phyloP scores from a whole-genome alignment of 2,797 vertebrate species.

The Apogon hyalosoma region DNA sequence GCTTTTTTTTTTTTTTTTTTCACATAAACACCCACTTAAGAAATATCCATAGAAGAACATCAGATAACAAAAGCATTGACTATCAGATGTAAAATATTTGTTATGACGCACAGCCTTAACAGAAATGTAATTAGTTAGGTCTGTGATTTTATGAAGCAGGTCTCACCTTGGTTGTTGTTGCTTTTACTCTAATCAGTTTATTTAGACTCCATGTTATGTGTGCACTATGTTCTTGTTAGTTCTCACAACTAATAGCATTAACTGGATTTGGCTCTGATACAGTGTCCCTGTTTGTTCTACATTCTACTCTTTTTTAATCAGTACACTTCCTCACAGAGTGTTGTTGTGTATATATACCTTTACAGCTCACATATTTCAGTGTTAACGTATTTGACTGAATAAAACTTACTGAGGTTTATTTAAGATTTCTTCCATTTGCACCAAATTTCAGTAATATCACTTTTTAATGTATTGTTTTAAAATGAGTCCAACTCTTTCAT shows the following conservation, averaged over 20 bases:
- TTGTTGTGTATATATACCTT: conserved; percentile 6
- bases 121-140: conserved; percentile 21
- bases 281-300: conserved; percentile 62
- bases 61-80: conserved; percentile 2
- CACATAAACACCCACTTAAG: conserved; percentile 5
- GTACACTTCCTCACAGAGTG: conserved; percentile 19
- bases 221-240: conserved; percentile 21
- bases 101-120: neutral
- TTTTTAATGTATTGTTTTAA: conserved; percentile 8
- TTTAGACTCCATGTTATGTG: conserved; percentile 41
- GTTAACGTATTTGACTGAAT: neutral
- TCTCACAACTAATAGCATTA: conserved; percentile 72
- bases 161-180: conserved; percentile 42
- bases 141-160: conserved; percentile 19
- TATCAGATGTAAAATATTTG: no score
- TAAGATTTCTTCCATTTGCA: neutral
- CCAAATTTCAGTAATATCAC: no score
- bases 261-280: conserved; percentile 72
- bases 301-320: conserved; percentile 45
- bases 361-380: conserved; percentile 1
- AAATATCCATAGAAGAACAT: conserved; percentile 34
- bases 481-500: conserved; percentile 18
- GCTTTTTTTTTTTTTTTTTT: conserved; percentile 8
- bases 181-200: conserved; percentile 42
- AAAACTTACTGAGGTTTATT: neutral